Base-by-base conservation (phyloP, 2,888 invertebrate genomes). In the Philopedon plagiatum region DNA sequence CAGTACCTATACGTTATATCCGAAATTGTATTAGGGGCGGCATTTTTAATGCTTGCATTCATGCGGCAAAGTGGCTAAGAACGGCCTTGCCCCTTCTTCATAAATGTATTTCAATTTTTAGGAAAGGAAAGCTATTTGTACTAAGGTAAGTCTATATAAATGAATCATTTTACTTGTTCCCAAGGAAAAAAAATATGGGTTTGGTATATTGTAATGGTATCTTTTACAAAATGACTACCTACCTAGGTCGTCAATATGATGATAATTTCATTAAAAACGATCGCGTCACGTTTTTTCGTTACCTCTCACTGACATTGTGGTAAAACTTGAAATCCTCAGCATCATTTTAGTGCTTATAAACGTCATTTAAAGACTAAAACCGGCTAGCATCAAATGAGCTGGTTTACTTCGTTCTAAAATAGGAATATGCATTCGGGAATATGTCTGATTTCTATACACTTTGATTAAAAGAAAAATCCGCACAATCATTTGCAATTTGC, bases 281-380 rank as follows among this genome's bases (percentile, higher is more conserved):
- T 23, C 65, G n/a, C 56, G 44, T 56, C 65, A 65, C 65, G 66
- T 67, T 44, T 58, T 34, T 65, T 56, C 41, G 57, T 41, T 58
- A 44, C 68, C 68, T 68, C 61, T 68, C 68, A 70, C 64, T 73
- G 73, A 39, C 56, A 60, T 69, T 74, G 71, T 63, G 18, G 66
- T n/a, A 73, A 57, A 68, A 68, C 61, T 61, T 68, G 68, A 68
- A 68, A 61, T 61, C 68, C 61, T 68, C 68, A 68, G 61, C 68
- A 68, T 68, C 60, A 60, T 51, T 68, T 57, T 58, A 0, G 49
- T 29, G n/a, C 26, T 23, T 26, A 49, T 49, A 49, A 49, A 49
- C 23, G 49, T 49, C 23, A 49, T 13, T 49, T 49, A 13, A 23
- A 23, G 23, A 8, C 13, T 7, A 46, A 46, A 21, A 49, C 49